A percentile compares a stretch with the other conserved stretches of the same genome.
These are phyloP conservation scores for Cheilosia scutellata DNA, from an alignment of 2,888 invertebrate species.

Conservation along the genomic window DNA sequence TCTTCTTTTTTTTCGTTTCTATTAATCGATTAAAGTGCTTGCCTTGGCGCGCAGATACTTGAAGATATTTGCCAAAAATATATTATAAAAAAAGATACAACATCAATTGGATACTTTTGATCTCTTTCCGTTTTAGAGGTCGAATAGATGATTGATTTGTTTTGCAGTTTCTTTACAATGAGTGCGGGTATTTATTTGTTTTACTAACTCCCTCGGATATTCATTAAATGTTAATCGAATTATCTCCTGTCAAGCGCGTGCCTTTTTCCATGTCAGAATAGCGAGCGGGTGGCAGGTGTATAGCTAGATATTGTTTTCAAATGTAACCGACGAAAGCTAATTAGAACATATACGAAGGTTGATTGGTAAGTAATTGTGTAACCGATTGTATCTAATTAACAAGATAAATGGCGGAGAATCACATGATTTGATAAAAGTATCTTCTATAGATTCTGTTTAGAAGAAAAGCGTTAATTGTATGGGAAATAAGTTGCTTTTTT, in stretches of 20 bases:
- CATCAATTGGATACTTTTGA: not conserved
- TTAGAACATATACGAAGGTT: conserved; percentile 55
- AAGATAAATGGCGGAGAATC: conserved; percentile 32
- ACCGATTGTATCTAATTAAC: conserved; percentile 58
- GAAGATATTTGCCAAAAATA: not conserved
- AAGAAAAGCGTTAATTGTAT: conserved; percentile 28
- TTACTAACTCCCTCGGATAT: conserved; percentile 11
- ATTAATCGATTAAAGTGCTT: conserved; percentile 42
- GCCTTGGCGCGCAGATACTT: not conserved
- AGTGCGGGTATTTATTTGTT: conserved; percentile 17
- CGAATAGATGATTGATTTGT: conserved; percentile 27
- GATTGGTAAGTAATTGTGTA: conserved; percentile 40
- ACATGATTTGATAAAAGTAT: conserved; percentile 44
- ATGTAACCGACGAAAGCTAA: conserved; percentile 34
- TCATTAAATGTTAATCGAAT: conserved; percentile 51
- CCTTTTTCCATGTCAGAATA: no score
- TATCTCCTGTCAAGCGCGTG: conserved; percentile 7
- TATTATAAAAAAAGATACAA: conserved; percentile 6
- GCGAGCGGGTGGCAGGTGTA: conserved; percentile 1
- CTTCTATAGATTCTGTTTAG: not conserved
- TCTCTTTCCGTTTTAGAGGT: conserved; percentile 9
- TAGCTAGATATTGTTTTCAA: not conserved
- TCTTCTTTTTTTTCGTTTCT: not conserved
- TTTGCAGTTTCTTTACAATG: not conserved
- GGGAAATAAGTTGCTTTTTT: not conserved